A percentile compares a stretch with the other conserved stretches of the same genome.
Conservation (phyloP, 1,140 invertebrate genomes). For the Drosophila nikananu region DNA sequence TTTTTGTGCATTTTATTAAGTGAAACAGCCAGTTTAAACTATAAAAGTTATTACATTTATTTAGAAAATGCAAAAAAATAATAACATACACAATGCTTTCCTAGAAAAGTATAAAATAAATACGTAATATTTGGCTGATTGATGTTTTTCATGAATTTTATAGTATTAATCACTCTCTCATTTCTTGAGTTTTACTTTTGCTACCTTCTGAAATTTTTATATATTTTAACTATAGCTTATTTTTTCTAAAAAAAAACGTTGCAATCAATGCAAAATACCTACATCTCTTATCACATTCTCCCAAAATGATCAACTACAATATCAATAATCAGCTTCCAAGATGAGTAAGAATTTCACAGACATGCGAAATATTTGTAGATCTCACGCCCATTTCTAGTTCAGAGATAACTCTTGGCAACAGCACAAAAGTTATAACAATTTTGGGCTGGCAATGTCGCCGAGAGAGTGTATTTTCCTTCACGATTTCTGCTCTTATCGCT, state of each 20-base stretch:
- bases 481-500: constrained; percentile 36
- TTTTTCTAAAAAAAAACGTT: not conserved
- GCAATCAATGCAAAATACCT: not conserved
- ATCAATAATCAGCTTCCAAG: constrained; percentile 18
- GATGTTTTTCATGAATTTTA: not conserved
- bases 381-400: constrained; percentile 26
- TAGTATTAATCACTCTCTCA: not conserved
- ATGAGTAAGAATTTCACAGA: constrained; percentile 30
- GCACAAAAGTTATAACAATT: constrained; percentile 13
- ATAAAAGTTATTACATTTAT: not conserved
- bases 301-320: not conserved
- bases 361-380: constrained; percentile 14
- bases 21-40: not conserved
- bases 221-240: not conserved
- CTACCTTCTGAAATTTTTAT: not conserved
- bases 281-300: not conserved
- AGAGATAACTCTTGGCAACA: constrained; percentile 41
- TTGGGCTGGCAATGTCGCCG: constrained; percentile 45
- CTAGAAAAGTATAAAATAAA: not conserved
- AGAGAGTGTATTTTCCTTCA: constrained; percentile 23
- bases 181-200: no score
- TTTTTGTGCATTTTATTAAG: not conserved
- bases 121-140: not conserved
- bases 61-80: not conserved
- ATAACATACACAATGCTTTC: not conserved